Base-by-base conservation (phyloP, 2,113 vertebrate genomes). In the Ammodytes dubius region DNA sequence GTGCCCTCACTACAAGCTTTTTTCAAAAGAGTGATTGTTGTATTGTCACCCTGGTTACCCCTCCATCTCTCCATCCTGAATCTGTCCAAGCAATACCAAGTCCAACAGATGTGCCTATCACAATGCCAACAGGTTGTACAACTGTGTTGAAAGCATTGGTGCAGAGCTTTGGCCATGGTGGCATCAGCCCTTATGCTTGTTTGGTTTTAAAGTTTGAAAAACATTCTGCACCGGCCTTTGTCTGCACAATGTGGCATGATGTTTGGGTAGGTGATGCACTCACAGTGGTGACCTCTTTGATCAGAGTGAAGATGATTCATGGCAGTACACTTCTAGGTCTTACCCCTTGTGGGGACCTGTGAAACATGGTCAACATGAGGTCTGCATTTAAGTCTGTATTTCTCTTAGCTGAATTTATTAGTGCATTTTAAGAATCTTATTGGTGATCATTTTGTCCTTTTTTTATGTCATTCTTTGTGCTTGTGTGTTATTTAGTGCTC, bases 51-150 rank as follows among this genome's bases (percentile, higher is more conserved):
- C 75, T 67, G 6, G 64, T 67, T 11, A 10, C 67, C 57, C 27
- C 53, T 67, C 71, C 84, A 84, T 84, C 72, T 85, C 89, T 89
- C 72, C 70, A 83, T 87, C 83, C 81, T 40, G 14, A 87, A 79
- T 92, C 86, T 91, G 89, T 91, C 91, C 90, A 88, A 93, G 93
- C 92, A 94, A 94, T 94, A 94, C 93, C 81, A 90, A 95, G 91
- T 94, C 91, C 93, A 91, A 90, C 88, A 89, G 89, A 91, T 88
- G 89, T 90, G 91, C 92, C 94, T 94, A 90, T 93, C 84, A 85
- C 81, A 76, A 91, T 74, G 88, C 91, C 91, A 90, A 89, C 91
- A 88, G 87, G 86, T 92, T 92, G 92, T 87, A 87, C 91, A 92
- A 89, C 79, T 77, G 82, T 79, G 88, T 89, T n/a, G 74, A 84